Percentiles rank a stretch among this genome's conserved stretches.
These are phyloP conservation scores for Porites cylindrica DNA, from an alignment of 92 coral and sea anemone genomes.

Conservation along the genomic window DNA sequence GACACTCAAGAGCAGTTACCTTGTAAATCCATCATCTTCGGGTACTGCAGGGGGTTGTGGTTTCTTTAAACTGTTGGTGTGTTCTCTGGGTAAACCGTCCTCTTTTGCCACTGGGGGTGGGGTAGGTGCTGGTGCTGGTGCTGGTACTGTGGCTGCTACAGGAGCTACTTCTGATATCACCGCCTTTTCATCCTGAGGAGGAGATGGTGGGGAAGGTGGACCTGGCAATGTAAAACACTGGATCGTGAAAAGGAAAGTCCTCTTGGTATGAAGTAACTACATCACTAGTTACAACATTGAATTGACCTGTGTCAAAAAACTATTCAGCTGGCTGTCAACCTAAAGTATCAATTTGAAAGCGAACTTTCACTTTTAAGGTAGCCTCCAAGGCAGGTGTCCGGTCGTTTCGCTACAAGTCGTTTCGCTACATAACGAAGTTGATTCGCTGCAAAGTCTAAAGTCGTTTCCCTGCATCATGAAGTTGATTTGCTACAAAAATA, in stretches of 20 bases:
- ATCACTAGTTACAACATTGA: too few species aligned
- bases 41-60: conserved; percentile 78
- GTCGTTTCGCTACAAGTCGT: too few species aligned
- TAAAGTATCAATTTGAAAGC: too few species aligned
- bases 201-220: conserved; percentile 54
- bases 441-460: too few species aligned
- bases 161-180: neutral
- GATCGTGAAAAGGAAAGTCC: neutral
- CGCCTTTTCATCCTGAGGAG: conserved; percentile 55
- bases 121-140: neutral
- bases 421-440: too few species aligned
- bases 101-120: conserved; percentile 36
- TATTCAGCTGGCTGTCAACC: too few species aligned
- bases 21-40: conserved; percentile 86
- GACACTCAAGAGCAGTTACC: conserved; percentile 37
- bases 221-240: conserved; percentile 5
- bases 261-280: too few species aligned
- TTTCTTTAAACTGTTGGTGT: conserved; percentile 71
- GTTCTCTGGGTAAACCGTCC: conserved; percentile 52
- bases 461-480: too few species aligned
- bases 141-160: neutral
- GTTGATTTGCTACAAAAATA: too few species aligned
- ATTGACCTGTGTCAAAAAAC: too few species aligned
- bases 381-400: too few species aligned
- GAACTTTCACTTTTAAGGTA: too few species aligned